Conservation (phyloP, 2,797 vertebrate species). For the Gadopsis marmoratus region DNA sequence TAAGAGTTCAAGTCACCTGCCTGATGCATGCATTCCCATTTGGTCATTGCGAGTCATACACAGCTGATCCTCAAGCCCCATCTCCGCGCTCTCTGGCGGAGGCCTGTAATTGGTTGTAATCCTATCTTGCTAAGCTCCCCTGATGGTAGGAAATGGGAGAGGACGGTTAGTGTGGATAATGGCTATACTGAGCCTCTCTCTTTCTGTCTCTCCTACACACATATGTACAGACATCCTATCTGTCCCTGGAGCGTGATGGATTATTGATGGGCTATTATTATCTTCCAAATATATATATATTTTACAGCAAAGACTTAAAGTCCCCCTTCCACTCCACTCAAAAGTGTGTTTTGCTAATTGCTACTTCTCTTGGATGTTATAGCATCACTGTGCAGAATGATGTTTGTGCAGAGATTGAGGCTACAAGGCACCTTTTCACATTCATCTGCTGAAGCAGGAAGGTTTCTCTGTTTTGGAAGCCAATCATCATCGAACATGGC, state of each 20-base stretch:
- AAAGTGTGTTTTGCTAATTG: background rate
- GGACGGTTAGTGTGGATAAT: slow-evolving; percentile 65
- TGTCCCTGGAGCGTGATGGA: slow-evolving; percentile 62
- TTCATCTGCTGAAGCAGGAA: background rate
- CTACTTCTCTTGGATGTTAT: background rate
- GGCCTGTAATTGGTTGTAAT: slow-evolving; percentile 80
- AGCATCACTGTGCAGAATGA: background rate
- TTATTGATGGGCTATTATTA: slow-evolving; percentile 65
- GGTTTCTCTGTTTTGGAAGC: background rate
- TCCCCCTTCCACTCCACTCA: background rate
- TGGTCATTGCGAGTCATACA: slow-evolving; percentile 53
- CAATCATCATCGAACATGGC: background rate
- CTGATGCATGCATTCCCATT: slow-evolving; percentile 15
- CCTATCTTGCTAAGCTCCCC: slow-evolving; percentile 72
- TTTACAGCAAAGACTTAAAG: background rate
- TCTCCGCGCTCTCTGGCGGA: slow-evolving; percentile 56
- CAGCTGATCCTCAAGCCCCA: slow-evolving; percentile 61
- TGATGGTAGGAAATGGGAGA: slow-evolving; percentile 67
- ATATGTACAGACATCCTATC: slow-evolving; percentile 39
- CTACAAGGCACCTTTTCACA: background rate
- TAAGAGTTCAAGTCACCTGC: background rate
- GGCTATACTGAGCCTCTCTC: slow-evolving; percentile 44
- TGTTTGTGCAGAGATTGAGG: background rate
- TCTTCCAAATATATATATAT: background rate
- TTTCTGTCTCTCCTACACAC: slow-evolving; percentile 14